Evolutionary conservation across 1,140 invertebrate species (phyloP).

Genomic region (Ganaspis sp.): DNA sequence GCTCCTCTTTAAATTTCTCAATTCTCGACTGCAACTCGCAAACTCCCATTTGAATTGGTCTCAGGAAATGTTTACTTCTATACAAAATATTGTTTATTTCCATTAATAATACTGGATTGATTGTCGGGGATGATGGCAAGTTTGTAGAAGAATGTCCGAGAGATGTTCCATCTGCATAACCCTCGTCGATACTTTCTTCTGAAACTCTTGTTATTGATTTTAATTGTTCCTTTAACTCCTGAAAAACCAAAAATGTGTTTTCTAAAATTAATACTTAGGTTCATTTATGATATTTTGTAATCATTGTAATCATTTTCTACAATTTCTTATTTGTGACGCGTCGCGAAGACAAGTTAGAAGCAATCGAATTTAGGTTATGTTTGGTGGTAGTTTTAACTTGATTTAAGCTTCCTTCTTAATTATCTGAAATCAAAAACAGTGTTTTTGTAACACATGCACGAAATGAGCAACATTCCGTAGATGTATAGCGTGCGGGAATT

Average conservation of each 20-base stretch:
- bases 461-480: no score
- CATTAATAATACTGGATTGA: slow-evolving; percentile 64
- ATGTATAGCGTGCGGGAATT: no score
- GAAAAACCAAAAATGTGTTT: slow-evolving; percentile 30
- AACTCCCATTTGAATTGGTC: slow-evolving; percentile 62
- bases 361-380: no score
- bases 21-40: slow-evolving; percentile 61
- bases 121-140: slow-evolving; percentile 60
- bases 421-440: no score
- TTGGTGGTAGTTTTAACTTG: no score
- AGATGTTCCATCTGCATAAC: slow-evolving; percentile 60
- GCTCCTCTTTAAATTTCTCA: slow-evolving; percentile 49
- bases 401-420: no score
- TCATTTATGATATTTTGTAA: no score
- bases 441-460: no score
- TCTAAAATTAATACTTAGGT: no score
- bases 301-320: no score
- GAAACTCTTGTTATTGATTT: slow-evolving; percentile 46
- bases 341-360: no score
- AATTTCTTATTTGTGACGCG: no score
- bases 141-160: slow-evolving; percentile 37
- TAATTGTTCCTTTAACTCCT: slow-evolving; percentile 60
- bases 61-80: slow-evolving; percentile 63
- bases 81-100: slow-evolving; percentile 59
- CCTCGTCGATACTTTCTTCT: slow-evolving; percentile 67